phyloP scores from a whole-genome alignment of 2,113 vertebrate genomes.

The Asarcornis scutulata region DNA sequence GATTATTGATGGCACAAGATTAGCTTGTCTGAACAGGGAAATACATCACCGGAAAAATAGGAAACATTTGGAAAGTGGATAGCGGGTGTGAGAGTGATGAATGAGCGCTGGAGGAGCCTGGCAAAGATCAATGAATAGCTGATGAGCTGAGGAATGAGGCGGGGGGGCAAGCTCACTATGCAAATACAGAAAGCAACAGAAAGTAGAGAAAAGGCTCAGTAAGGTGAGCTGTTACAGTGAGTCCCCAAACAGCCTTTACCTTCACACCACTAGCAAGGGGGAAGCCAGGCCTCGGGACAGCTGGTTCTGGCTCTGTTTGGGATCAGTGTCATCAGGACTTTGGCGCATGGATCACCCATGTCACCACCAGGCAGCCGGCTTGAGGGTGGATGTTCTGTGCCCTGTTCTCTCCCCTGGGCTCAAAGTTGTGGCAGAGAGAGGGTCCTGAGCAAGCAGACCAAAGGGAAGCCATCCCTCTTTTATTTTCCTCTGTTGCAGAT shows the following conservation, averaged over 20 bases:
- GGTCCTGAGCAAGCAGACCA: background rate
- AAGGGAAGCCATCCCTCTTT: background rate
- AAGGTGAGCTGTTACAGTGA: rapidly evolving
- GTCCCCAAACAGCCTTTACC: background rate
- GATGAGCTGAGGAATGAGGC: background rate
- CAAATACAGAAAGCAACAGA: background rate
- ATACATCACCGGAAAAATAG: background rate
- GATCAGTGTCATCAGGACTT: rapidly evolving
- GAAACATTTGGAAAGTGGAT: background rate
- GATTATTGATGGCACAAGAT: background rate
- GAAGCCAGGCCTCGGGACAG: background rate
- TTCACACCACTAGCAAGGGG: rapidly evolving
- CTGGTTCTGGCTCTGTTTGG: background rate
- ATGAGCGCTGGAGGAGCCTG: background rate
- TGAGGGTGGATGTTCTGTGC: no score
- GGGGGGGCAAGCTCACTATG: background rate
- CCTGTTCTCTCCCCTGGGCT: background rate
- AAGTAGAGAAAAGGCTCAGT: background rate
- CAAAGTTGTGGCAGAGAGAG: background rate
- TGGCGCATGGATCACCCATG: background rate
- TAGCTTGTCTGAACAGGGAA: constrained; percentile 1
- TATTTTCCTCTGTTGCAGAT: background rate
- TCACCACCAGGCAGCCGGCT: background rate
- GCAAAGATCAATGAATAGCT: background rate
- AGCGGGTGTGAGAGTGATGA: background rate